Conservation (phyloP, 2,797 vertebrate species). For the Cryptoblepharus egeriae region DNA sequence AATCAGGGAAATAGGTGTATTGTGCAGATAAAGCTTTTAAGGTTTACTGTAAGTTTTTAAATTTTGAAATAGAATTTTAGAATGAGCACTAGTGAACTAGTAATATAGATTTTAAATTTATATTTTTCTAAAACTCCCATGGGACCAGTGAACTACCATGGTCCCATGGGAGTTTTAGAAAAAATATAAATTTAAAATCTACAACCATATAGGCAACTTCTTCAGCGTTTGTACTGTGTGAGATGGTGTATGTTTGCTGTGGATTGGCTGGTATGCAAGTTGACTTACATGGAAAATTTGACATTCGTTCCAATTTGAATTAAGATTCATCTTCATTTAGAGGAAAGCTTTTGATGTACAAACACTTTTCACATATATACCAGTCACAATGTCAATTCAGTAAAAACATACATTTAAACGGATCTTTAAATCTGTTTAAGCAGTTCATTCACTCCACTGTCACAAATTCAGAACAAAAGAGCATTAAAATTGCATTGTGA, state of each 20-base stretch:
- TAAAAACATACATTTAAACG: background rate
- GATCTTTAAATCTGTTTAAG: conserved; percentile 14
- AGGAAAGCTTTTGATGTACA: background rate
- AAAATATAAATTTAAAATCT: background rate
- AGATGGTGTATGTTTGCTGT: too few relatives aligned
- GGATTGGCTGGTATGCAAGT: background rate
- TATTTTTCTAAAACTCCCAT: too few relatives aligned
- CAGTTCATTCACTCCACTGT: background rate
- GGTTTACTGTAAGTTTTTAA: background rate
- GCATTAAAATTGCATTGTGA: background rate
- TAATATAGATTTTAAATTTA: background rate
- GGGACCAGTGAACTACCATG: background rate
- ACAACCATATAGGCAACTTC: too few relatives aligned
- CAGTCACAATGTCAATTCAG: background rate
- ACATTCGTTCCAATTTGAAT: background rate
- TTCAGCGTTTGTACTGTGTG: too few relatives aligned
- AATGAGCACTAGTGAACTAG: background rate
- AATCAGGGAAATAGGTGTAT: conserved; percentile 3
- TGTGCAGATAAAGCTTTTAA: background rate
- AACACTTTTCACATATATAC: background rate
- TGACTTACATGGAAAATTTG: background rate
- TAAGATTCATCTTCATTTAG: background rate
- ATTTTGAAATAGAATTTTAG: background rate
- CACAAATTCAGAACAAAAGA: background rate
- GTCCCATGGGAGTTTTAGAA: background rate